A percentile compares a stretch with the other conserved stretches of the same genome.
phyloP scores from a whole-genome alignment of 2,113 vertebrate species.

The Poeciliopsis occidentalis region DNA sequence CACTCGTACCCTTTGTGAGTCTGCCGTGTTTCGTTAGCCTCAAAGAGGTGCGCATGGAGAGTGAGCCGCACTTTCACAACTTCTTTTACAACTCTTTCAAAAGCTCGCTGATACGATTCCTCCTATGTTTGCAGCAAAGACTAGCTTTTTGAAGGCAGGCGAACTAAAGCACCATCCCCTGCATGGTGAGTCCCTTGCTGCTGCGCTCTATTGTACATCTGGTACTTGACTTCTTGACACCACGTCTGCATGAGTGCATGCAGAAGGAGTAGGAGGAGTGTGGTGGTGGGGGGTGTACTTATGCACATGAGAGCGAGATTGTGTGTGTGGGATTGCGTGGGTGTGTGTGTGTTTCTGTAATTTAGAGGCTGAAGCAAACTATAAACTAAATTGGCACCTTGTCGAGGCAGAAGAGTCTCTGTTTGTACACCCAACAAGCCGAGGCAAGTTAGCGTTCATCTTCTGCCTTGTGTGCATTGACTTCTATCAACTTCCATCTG shows the following conservation, averaged over 20 bases:
- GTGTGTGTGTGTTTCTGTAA: conserved; percentile 10
- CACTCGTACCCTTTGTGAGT: not conserved
- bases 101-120: conserved; percentile 32
- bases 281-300: not conserved
- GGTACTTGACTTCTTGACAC: conserved; percentile 56
- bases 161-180: conserved; percentile 58
- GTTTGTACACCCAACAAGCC: conserved; percentile 42
- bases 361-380: conserved; percentile 20
- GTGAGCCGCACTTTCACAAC: conserved; percentile 16
- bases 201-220: conserved; percentile 60
- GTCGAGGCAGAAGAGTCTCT: conserved; percentile 4
- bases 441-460: conserved; percentile 44
- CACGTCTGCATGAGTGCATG: conserved; percentile 14
- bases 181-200: conserved; percentile 41
- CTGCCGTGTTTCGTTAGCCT: not conserved
- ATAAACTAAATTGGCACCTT: conserved; percentile 41
- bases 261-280: not conserved
- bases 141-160: conserved; percentile 60
- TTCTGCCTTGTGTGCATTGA: conserved; percentile 12
- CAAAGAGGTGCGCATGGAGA: not conserved
- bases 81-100: conserved; percentile 58
- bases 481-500: conserved; percentile 43
- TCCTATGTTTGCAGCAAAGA: conserved; percentile 44
- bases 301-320: not conserved
- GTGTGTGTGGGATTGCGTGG: too few species aligned